A percentile compares a stretch with the other conserved stretches of the same genome.
Evolutionary conservation across 2,888 invertebrate genomes (phyloP).

Genomic region (Tetragonisca angustula): DNA sequence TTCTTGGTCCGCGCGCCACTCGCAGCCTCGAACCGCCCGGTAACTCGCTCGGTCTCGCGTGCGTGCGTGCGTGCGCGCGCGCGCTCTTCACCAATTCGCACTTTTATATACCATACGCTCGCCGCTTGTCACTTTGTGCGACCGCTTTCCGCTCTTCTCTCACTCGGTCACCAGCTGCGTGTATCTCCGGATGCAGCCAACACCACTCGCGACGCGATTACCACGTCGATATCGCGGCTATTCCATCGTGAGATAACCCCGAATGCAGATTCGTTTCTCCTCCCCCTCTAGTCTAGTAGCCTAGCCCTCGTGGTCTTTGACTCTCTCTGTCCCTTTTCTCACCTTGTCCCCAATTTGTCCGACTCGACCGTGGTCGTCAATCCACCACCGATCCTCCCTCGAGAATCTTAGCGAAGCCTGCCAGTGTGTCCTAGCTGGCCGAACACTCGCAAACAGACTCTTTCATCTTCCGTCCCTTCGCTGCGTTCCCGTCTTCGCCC

Average conservation of each 20-base stretch:
- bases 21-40: slow-evolving; percentile 47
- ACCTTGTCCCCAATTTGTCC: not conserved
- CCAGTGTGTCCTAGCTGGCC: not conserved
- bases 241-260: slow-evolving; percentile 56
- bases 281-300: not conserved
- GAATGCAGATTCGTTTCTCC: slow-evolving; percentile 16
- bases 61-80: slow-evolving; percentile 4
- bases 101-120: slow-evolving; percentile 48
- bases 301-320: not conserved
- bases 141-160: slow-evolving; percentile 55
- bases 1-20: slow-evolving; percentile 47
- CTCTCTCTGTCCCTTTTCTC: not conserved
- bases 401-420: not conserved
- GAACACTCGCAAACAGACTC: not conserved
- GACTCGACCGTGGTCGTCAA: not conserved
- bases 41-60: slow-evolving; percentile 26
- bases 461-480: not conserved
- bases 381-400: not conserved
- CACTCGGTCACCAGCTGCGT: slow-evolving; percentile 61
- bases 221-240: slow-evolving; percentile 45
- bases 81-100: slow-evolving; percentile 43
- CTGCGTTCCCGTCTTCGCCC: not conserved
- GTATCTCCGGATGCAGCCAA: slow-evolving; percentile 57
- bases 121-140: slow-evolving; percentile 41
- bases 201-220: slow-evolving; percentile 55